Base-by-base conservation (phyloP, 2,797 vertebrate species). In the Microctenopoma lineatum region DNA sequence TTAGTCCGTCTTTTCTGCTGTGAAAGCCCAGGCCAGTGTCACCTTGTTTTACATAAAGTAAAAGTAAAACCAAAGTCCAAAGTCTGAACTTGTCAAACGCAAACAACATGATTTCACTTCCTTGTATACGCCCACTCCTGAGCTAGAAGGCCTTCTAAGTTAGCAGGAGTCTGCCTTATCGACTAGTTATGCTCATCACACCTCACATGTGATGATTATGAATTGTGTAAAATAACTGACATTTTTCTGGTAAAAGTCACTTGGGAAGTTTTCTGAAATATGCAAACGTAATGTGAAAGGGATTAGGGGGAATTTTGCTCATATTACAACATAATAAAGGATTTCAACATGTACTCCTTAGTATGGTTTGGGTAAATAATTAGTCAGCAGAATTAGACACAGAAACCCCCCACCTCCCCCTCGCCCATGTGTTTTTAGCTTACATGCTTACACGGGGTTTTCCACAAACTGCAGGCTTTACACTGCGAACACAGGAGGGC, bases 31-130 rank as follows among this genome's bases (percentile, higher is more conserved):
- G 7, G 26, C 11, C 9, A 1, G 39, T 41, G 44, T 64, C 16
- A 21, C 14, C 5, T 52, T 18, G 15, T 7, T 66, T 15, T 5
- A 54, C 4, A 47, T 4, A 64, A 78, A 80, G 57, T 45, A 77
- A 67, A 89, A 85, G 63, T 62, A 79, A 82, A 86, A 84, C 21
- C 80, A 76, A 81, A 86, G 83, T 82, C 71, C 68, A 75, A 21
- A 21, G 52, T 54, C 51, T 25, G 0, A 11, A 52, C 77, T 63
- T 71, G 66, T 64, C 51, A 36, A 59, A 21, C 10, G 21, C 0
- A 25, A 45, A n/a, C 14, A 44, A 12, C 3, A 26, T 3, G 14
- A 46, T 60, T 47, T 85, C 68, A 84, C 66, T 87, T 89, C 80
- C 81, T 84, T 14, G 27, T 74, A 3, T 1, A 41, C 48, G 63